These are phyloP conservation scores for Colletes gigas DNA, from an alignment of 1,140 invertebrate genomes.

Conservation along the genomic window DNA sequence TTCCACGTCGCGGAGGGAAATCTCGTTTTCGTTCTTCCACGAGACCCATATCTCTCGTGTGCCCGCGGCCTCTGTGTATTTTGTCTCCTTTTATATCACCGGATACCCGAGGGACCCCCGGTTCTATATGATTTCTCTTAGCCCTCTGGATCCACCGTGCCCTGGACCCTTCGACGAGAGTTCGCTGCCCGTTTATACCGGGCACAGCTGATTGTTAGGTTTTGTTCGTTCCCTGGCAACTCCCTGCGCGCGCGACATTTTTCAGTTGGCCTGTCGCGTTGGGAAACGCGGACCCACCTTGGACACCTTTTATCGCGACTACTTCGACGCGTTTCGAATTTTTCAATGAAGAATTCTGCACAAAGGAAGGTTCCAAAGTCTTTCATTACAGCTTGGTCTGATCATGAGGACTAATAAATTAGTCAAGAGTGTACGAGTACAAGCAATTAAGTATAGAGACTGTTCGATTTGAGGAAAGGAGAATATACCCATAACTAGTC, in stretches of 20 bases:
- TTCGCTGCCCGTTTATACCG: conserved; percentile 36
- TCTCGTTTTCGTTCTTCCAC: conserved; percentile 67
- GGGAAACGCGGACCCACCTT: background rate
- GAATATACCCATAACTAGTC: no score
- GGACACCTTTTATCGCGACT: background rate
- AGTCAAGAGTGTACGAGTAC: no score
- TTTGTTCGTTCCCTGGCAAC: conserved; percentile 39
- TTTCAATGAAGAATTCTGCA: no score
- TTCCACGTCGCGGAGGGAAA: conserved; percentile 61
- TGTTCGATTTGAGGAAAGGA: no score
- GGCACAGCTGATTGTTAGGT: conserved; percentile 42
- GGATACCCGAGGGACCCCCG: conserved; percentile 64
- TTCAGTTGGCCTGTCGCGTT: background rate
- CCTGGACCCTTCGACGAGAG: conserved; percentile 35
- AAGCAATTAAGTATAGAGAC: no score
- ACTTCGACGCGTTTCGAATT: background rate
- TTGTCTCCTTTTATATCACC: conserved; percentile 72
- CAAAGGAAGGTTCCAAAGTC: no score
- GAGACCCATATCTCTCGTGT: conserved; percentile 56
- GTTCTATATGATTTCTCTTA: conserved; percentile 70
- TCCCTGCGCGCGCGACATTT: background rate
- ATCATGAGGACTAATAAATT: no score
- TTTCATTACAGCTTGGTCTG: no score
- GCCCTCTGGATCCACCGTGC: conserved; percentile 39
- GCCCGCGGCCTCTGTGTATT: conserved; percentile 64